A percentile compares a stretch with the other conserved stretches of the same genome.
Evolutionary conservation across 2,797 vertebrate species (phyloP).

Genomic region (Hydrophis major): DNA sequence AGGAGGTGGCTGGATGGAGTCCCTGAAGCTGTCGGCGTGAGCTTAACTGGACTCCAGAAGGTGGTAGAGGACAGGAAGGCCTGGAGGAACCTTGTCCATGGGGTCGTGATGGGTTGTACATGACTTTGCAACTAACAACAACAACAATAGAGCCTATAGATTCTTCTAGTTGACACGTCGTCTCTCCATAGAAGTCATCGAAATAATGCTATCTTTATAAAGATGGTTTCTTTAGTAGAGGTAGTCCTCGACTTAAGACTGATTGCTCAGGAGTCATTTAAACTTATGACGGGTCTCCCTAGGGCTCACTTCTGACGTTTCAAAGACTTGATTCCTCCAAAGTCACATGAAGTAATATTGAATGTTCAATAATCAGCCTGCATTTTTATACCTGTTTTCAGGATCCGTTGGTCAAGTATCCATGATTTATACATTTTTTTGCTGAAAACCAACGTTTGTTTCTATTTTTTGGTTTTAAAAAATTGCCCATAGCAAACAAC

Average conservation of each 20-base stretch:
- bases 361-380: background rate
- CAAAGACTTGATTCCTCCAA: background rate
- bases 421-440: background rate
- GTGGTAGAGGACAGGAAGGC: too few species aligned
- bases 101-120: too few species aligned
- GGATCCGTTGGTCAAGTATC: background rate
- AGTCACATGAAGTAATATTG: background rate
- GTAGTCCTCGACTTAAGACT: background rate
- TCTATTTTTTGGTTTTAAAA: background rate
- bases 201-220: background rate
- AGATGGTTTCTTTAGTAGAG: fast-evolving
- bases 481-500: background rate
- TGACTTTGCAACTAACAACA: too few species aligned
- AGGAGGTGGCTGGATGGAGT: too few species aligned
- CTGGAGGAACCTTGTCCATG: too few species aligned
- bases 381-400: background rate
- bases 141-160: background rate
- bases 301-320: background rate
- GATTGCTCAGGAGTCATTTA: fast-evolving
- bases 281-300: background rate
- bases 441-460: background rate
- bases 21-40: too few species aligned
- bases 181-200: background rate
- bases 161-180: background rate
- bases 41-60: too few species aligned